Conservation (phyloP, 2,888 invertebrate genomes). For the Andricus curvator region DNA sequence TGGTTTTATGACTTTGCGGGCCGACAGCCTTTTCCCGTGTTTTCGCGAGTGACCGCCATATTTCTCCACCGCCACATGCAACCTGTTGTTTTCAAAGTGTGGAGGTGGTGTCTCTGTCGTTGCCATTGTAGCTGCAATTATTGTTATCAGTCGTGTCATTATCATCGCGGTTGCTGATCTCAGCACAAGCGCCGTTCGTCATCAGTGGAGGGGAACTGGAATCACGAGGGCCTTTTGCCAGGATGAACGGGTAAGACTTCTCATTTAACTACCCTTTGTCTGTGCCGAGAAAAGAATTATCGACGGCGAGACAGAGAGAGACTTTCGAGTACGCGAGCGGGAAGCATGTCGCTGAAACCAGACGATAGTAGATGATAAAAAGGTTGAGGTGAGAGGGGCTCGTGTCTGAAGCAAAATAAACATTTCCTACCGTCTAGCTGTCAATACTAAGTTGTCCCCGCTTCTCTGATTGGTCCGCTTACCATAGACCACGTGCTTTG, state of each 20-base stretch:
- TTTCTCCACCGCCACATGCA: constrained; percentile 65
- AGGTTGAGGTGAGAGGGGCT: background rate
- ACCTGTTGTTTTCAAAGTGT: constrained; percentile 71
- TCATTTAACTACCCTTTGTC: constrained; percentile 44
- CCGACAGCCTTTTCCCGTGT: constrained; percentile 41
- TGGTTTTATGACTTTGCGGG: constrained; percentile 34
- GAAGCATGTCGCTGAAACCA: background rate
- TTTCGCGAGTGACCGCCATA: constrained; percentile 60
- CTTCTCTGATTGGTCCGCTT: constrained; percentile 4
- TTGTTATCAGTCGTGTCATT: constrained; percentile 30
- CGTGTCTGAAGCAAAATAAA: background rate
- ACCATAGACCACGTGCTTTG: background rate
- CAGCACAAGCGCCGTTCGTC: constrained; percentile 5
- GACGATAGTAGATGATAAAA: background rate
- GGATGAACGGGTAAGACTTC: constrained; percentile 75
- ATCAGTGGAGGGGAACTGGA: constrained; percentile 10
- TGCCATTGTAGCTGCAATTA: constrained; percentile 44
- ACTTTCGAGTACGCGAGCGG: constrained; percentile 6
- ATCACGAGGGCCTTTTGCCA: constrained; percentile 56
- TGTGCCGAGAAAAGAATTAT: constrained; percentile 59
- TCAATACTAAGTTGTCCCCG: background rate
- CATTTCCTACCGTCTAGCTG: background rate
- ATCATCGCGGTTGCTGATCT: constrained; percentile 17
- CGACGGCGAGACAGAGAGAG: constrained; percentile 53
- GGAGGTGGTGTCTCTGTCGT: constrained; percentile 58